Percentiles rank a stretch among this genome's conserved stretches.
Conservation (phyloP, 1,140 invertebrate genomes). For the Drosophila sturtevanti region DNA sequence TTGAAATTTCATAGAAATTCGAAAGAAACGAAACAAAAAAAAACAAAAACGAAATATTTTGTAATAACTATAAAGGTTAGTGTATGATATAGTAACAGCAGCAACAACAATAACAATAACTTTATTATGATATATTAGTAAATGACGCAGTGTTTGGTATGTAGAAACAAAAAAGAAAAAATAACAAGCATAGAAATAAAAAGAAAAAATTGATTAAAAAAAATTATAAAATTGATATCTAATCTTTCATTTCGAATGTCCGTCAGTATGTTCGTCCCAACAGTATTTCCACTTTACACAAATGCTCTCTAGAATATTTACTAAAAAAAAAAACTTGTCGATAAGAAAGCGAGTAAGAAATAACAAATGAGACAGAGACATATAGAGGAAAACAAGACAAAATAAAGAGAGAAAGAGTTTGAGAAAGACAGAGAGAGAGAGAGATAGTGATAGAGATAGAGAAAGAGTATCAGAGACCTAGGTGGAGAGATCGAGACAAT, state of each 20-base stretch:
- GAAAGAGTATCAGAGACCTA: not conserved
- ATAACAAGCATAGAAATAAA: conserved; percentile 1
- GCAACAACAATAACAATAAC: conserved; percentile 10
- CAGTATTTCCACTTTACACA: not conserved
- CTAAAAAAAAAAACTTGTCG: conserved; percentile 32
- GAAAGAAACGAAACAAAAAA: not conserved
- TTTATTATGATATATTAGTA: conserved; percentile 72
- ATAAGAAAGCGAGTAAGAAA: conserved; percentile 1
- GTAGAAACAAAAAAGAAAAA: not conserved
- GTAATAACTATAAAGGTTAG: conserved; percentile 48
- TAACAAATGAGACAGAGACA: not conserved
- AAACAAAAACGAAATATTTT: conserved; percentile 6
- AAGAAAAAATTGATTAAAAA: not conserved
- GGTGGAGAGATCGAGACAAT: conserved; percentile 4
- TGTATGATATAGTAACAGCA: conserved; percentile 8
- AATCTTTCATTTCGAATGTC: conserved; percentile 45
- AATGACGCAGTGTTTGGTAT: conserved; percentile 68
- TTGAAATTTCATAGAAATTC: not conserved
- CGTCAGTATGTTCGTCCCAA: not conserved
- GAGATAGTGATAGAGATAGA: not conserved
- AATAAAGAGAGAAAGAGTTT: too few relatives aligned
- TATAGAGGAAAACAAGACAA: not conserved
- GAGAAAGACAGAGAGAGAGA: not conserved
- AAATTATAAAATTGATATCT: conserved; percentile 52
- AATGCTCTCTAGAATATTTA: conserved; percentile 39